phyloP scores from a whole-genome alignment of 1,140 invertebrate genomes.

The Drosophila lacertosa region DNA sequence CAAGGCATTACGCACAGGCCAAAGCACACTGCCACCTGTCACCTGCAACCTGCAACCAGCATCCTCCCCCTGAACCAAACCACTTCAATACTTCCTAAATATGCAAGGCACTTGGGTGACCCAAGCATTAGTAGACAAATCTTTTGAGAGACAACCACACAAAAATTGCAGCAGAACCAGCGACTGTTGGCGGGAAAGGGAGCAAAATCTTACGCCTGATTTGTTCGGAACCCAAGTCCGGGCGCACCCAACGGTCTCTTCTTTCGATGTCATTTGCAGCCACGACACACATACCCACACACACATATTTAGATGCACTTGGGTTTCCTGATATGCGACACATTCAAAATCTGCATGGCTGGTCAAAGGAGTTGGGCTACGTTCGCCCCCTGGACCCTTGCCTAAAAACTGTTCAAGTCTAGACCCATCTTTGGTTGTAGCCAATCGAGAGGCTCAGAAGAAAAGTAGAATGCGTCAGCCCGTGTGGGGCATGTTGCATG shows the following conservation, averaged over 20 bases:
- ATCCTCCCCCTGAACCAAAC: constrained; percentile 1
- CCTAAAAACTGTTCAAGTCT: background rate
- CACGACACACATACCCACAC: constrained; percentile 8
- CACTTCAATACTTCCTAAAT: constrained; percentile 7
- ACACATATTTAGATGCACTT: constrained; percentile 31
- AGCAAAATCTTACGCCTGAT: constrained; percentile 72
- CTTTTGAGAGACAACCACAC: constrained; percentile 42
- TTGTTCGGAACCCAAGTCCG: constrained; percentile 45
- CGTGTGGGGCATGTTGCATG: constrained; percentile 39
- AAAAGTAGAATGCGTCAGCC: constrained; percentile 35
- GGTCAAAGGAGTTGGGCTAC: constrained; percentile 60
- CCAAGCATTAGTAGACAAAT: constrained; percentile 36
- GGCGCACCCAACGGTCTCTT: constrained; percentile 34
- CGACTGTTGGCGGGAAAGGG: constrained; percentile 1
- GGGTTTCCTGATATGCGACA: constrained; percentile 61
- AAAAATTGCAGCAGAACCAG: constrained; percentile 36
- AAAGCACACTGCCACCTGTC: constrained; percentile 55
- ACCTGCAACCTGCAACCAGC: constrained; percentile 7
- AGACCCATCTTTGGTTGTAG: constrained; percentile 37
- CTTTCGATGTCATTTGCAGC: constrained; percentile 56
- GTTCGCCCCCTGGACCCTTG: constrained; percentile 2
- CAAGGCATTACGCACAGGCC: constrained; percentile 69
- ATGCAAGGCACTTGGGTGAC: constrained; percentile 14
- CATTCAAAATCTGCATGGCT: constrained; percentile 71
- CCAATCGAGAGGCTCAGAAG: constrained; percentile 67